Evolutionary conservation across 2,113 vertebrate species (phyloP).

Genomic region (Ameiurus melas): DNA sequence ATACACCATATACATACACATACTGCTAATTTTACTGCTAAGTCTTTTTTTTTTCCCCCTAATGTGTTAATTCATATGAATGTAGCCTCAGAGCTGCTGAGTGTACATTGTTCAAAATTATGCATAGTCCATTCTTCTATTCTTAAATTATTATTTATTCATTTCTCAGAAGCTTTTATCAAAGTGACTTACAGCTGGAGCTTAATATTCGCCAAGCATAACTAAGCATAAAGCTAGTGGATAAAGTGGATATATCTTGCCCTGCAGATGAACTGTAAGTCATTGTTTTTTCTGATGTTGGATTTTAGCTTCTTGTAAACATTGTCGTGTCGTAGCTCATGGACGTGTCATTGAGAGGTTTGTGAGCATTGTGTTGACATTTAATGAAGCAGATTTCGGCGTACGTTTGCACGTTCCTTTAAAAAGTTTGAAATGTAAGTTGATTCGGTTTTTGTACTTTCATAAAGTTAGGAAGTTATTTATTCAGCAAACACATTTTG

Average conservation of each 20-base stretch:
- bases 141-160: not conserved
- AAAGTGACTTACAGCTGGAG: not conserved
- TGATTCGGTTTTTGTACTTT: not conserved
- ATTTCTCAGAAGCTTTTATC: not conserved
- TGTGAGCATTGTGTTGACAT: not conserved
- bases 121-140: too few species aligned
- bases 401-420: not conserved
- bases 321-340: not conserved
- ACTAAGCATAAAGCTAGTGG: not conserved
- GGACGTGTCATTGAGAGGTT: not conserved
- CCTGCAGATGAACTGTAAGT: not conserved
- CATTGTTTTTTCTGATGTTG: not conserved
- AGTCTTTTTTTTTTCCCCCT: not conserved
- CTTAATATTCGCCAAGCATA: not conserved
- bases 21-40: not conserved
- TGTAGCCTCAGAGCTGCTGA: not conserved
- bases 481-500: not conserved
- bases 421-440: not conserved
- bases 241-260: not conserved
- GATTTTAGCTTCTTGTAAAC: not conserved
- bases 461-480: not conserved
- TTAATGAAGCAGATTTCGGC: not conserved
- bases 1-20: not conserved
- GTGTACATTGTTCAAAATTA: not conserved
- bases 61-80: not conserved